Conservation (phyloP, 2,113 vertebrate genomes). For the Psittacus erithacus region DNA sequence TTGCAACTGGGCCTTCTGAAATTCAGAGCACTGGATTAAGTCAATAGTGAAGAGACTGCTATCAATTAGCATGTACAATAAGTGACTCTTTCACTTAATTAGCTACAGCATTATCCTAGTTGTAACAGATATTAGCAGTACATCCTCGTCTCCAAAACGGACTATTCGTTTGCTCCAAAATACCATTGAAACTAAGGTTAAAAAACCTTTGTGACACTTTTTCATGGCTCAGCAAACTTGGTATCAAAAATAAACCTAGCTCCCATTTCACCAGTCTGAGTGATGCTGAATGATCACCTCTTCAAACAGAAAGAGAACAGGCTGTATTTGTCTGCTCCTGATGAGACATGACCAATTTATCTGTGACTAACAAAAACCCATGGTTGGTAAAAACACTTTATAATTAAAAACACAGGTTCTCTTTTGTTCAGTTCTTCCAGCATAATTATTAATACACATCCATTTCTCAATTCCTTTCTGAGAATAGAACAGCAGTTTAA, state of each 20-base stretch:
- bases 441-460: background rate
- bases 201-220: background rate
- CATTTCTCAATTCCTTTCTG: slow-evolving; percentile 10
- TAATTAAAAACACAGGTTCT: background rate
- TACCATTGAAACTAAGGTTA: background rate
- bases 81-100: background rate
- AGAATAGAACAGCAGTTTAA: background rate
- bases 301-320: background rate
- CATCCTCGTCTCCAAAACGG: background rate
- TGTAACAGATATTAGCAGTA: background rate
- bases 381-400: background rate
- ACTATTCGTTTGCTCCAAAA: background rate
- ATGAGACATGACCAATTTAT: background rate
- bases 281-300: background rate
- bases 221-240: background rate
- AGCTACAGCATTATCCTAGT: background rate
- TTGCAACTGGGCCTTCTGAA: background rate
- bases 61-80: background rate
- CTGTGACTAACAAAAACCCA: background rate
- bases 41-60: background rate
- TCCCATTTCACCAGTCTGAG: background rate
- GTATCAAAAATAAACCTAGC: background rate
- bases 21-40: background rate
- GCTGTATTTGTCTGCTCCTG: background rate
- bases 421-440: background rate